Evolutionary conservation across 1,140 invertebrate species (phyloP).

Genomic region (Papilio glaucus): DNA sequence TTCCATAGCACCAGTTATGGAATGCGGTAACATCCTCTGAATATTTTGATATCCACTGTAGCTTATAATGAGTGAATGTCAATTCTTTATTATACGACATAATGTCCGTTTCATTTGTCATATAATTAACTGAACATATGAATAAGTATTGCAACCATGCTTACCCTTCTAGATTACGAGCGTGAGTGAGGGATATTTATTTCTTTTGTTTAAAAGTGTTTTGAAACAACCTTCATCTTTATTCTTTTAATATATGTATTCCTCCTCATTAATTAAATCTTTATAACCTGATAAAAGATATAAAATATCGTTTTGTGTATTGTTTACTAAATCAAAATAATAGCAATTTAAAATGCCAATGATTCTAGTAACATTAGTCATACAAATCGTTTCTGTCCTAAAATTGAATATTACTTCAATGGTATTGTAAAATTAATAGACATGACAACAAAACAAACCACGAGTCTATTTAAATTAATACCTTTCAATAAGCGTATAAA

Average conservation of each 20-base stretch:
- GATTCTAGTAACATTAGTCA: slow-evolving; percentile 12
- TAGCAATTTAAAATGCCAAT: background rate
- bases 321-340: background rate
- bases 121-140: too few relatives aligned
- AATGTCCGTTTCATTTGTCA: too few relatives aligned
- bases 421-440: slow-evolving; percentile 18
- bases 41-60: background rate
- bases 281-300: too few relatives aligned
- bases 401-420: slow-evolving; percentile 15
- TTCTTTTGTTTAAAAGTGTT: too few relatives aligned
- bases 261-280: too few relatives aligned
- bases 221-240: too few relatives aligned
- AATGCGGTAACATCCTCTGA: slow-evolving; percentile 5
- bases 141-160: too few relatives aligned
- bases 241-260: too few relatives aligned
- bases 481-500: slow-evolving; percentile 14
- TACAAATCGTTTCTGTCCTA: slow-evolving; percentile 7
- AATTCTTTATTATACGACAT: background rate
- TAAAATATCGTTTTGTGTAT: background rate
- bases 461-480: slow-evolving; percentile 20
- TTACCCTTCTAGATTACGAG: too few relatives aligned
- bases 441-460: slow-evolving; percentile 22
- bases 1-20: too few relatives aligned
- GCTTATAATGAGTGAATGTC: background rate
- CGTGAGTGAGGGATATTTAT: too few relatives aligned